These are phyloP conservation scores for Sarcophaga carnaria DNA, from an alignment of 2,888 invertebrate genomes.

Conservation along the genomic window DNA sequence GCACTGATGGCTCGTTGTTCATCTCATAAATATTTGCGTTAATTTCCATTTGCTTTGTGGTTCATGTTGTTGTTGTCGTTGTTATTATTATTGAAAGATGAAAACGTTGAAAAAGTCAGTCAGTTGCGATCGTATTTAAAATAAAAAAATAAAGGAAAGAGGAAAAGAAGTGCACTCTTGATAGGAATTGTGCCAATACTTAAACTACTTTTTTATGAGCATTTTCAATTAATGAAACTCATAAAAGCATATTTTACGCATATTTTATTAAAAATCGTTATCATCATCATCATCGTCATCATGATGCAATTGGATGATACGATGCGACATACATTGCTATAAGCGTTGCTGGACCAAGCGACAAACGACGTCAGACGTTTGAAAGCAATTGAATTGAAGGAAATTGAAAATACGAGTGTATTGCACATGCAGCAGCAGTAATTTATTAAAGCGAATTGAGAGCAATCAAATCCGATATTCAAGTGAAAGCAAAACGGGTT, in stretches of 20 bases:
- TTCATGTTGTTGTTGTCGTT: too few species aligned
- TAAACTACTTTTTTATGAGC: conserved; percentile 62
- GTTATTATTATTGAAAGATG: background rate
- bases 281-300: too few species aligned
- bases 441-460: conserved; percentile 63
- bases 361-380: background rate
- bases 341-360: background rate
- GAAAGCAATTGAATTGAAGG: conserved; percentile 35
- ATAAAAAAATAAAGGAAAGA: conserved; percentile 2
- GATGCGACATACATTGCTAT: background rate
- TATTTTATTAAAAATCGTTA: conserved; percentile 32
- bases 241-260: conserved; percentile 62
- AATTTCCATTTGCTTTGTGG: conserved; percentile 44
- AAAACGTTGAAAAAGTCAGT: conserved; percentile 4
- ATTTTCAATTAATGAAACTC: conserved; percentile 66
- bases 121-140: background rate
- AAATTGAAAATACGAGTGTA: conserved; percentile 48
- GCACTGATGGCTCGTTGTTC: conserved; percentile 31
- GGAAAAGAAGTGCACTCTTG: background rate
- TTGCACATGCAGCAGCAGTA: conserved; percentile 57
- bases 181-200: conserved; percentile 65
- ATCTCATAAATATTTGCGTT: conserved; percentile 64
- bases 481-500: conserved; percentile 47
- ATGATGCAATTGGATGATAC: conserved; percentile 40
- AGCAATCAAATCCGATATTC: conserved; percentile 53